These are phyloP conservation scores for Motacilla alba DNA, from an alignment of 2,113 vertebrate genomes.

Conservation along the genomic window DNA sequence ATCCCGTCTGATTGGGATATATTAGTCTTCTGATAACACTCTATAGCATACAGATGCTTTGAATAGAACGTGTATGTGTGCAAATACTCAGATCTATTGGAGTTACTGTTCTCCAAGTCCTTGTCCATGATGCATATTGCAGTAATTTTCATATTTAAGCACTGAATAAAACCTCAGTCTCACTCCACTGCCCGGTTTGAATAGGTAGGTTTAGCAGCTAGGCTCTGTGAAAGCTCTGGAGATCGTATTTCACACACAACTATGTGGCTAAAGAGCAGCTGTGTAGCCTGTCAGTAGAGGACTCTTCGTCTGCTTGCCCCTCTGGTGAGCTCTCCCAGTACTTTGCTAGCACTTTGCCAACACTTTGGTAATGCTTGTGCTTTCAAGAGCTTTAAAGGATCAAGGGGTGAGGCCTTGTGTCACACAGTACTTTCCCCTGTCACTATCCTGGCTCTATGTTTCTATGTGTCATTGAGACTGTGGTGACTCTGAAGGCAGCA, in stretches of 20 bases:
- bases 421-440: neutral
- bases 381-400: slow-evolving; percentile 33
- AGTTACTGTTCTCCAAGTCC: slow-evolving; percentile 67
- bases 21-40: slow-evolving; percentile 85
- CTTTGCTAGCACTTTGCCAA: neutral
- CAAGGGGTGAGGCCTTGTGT: neutral
- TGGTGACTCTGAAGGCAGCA: neutral
- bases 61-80: slow-evolving; percentile 76
- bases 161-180: slow-evolving; percentile 51
- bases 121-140: slow-evolving; percentile 59
- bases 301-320: slow-evolving; percentile 1
- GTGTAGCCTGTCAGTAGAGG: neutral
- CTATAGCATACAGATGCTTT: slow-evolving; percentile 83
- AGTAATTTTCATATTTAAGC: slow-evolving; percentile 67
- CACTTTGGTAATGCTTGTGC: neutral
- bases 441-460: neutral
- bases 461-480: neutral
- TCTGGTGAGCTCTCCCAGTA: neutral
- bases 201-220: slow-evolving; percentile 49
- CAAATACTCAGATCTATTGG: slow-evolving; percentile 71
- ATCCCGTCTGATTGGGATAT: slow-evolving; percentile 83
- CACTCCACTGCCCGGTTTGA: slow-evolving; percentile 42
- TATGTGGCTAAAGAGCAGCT: slow-evolving; percentile 46
- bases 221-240: slow-evolving; percentile 28
- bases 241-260: slow-evolving; percentile 23